phyloP scores from a whole-genome alignment of 35 echinoderm and acorn worm genomes.

The Lytechinus variegatus region DNA sequence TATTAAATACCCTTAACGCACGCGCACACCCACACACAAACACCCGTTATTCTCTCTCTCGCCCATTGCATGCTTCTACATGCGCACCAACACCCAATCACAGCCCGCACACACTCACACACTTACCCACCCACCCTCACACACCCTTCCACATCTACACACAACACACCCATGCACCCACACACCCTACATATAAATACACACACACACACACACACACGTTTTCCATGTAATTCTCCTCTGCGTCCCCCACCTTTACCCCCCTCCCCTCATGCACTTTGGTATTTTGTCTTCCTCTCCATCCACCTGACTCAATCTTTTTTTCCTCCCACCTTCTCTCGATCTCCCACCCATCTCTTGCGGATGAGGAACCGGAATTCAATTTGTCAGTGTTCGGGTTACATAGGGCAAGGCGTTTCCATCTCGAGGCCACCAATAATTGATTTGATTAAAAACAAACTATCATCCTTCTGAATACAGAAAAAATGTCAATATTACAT shows the following conservation, averaged over 20 bases:
- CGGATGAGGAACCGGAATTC: not conserved
- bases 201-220: too few species aligned
- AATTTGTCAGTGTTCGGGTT: not conserved
- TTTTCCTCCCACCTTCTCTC: not conserved
- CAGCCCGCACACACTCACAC: too few species aligned
- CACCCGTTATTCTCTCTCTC: too few species aligned
- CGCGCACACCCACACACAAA: too few species aligned
- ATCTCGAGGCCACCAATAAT: not conserved
- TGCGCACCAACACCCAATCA: too few species aligned
- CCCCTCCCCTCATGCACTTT: not conserved
- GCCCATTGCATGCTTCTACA: too few species aligned
- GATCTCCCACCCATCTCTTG: not conserved
- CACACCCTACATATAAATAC: too few species aligned
- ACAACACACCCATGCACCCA: too few species aligned
- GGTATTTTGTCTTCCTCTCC: not conserved
- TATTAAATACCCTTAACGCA: too few species aligned
- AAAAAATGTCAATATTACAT: not conserved
- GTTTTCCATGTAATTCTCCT: not conserved
- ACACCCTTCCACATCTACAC: too few species aligned
- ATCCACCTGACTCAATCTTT: not conserved
- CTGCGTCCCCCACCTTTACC: not conserved
- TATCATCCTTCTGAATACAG: not conserved
- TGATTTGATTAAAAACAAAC: conserved; percentile 5
- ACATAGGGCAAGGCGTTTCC: not conserved
- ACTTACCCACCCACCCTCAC: too few species aligned